Percentiles rank a stretch among this genome's conserved stretches.
Conservation (phyloP, 2,888 invertebrate species). For the Dynastes grantii region DNA sequence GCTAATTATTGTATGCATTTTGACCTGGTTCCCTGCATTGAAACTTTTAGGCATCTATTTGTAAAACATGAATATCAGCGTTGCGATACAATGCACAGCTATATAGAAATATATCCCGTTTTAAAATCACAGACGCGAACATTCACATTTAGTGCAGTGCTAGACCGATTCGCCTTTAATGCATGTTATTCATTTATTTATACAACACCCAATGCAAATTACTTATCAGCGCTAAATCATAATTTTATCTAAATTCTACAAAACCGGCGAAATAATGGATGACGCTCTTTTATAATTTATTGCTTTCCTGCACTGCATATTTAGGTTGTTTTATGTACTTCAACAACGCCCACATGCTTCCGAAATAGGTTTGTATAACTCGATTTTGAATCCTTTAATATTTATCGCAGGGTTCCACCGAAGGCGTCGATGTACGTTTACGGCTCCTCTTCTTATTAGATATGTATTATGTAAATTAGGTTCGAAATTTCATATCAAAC, state of each 20-base stretch:
- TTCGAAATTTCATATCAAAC: too few relatives aligned
- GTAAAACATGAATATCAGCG: too few relatives aligned
- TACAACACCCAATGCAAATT: neutral
- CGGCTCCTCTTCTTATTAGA: too few relatives aligned
- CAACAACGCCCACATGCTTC: neutral
- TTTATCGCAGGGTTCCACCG: too few relatives aligned
- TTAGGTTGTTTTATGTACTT: neutral
- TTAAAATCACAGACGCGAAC: neutral
- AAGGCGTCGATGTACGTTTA: too few relatives aligned
- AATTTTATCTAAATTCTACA: neutral
- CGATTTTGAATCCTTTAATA: slow-evolving; percentile 1
- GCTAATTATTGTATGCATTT: too few relatives aligned
- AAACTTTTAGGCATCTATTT: too few relatives aligned
- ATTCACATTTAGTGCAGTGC: neutral
- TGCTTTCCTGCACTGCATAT: neutral
- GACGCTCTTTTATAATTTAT: neutral
- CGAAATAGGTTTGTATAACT: neutral
- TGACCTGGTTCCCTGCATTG: too few relatives aligned
- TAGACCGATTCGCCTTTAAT: neutral
- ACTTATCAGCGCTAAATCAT: neutral
- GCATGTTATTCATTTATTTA: neutral
- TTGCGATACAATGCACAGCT: too few relatives aligned
- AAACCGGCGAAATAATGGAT: neutral
- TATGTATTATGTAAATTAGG: too few relatives aligned
- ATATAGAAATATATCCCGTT: too few relatives aligned